phyloP scores from a whole-genome alignment of 2,888 invertebrate genomes.

The Shargacucullia verbasci region DNA sequence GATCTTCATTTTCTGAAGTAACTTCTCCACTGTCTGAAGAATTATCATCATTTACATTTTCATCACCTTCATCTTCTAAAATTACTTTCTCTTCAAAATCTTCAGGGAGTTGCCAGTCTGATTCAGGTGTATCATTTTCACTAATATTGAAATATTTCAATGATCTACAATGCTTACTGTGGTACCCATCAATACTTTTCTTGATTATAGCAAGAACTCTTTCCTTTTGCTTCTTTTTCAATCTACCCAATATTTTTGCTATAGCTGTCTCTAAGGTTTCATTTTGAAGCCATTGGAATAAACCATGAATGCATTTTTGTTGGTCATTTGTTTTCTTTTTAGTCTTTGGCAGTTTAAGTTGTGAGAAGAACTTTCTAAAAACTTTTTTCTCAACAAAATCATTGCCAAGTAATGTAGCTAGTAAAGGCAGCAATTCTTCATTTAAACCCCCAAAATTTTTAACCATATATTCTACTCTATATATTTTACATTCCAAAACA shows the following conservation, averaged over 20 bases:
- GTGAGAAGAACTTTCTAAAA: constrained; percentile 92
- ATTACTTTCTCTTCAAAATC: constrained; percentile 51
- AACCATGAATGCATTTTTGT: constrained; percentile 91
- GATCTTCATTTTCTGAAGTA: constrained; percentile 51
- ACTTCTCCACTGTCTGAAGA: constrained; percentile 54
- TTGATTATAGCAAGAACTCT: constrained; percentile 89
- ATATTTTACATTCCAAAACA: constrained; percentile 92
- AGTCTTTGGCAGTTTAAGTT: constrained; percentile 89
- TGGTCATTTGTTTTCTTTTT: constrained; percentile 88
- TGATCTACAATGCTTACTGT: constrained; percentile 88
- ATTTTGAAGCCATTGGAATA: constrained; percentile 93
- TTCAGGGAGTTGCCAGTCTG: constrained; percentile 50
- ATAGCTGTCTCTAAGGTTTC: constrained; percentile 92
- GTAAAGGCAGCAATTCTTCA: constrained; percentile 92
- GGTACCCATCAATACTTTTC: constrained; percentile 91
- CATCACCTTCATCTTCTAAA: constrained; percentile 45
- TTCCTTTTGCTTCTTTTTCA: constrained; percentile 88
- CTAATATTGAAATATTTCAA: constrained; percentile 88
- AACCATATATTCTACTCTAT: constrained; percentile 91
- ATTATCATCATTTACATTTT: constrained; percentile 49
- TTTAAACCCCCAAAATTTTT: constrained; percentile 91
- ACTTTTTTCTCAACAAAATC: constrained; percentile 93
- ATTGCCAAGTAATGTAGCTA: constrained; percentile 96
- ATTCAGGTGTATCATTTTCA: constrained; percentile 41
- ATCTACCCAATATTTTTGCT: constrained; percentile 90